phyloP scores from a whole-genome alignment of 2,888 invertebrate genomes.

The Saturnia pavonia region DNA sequence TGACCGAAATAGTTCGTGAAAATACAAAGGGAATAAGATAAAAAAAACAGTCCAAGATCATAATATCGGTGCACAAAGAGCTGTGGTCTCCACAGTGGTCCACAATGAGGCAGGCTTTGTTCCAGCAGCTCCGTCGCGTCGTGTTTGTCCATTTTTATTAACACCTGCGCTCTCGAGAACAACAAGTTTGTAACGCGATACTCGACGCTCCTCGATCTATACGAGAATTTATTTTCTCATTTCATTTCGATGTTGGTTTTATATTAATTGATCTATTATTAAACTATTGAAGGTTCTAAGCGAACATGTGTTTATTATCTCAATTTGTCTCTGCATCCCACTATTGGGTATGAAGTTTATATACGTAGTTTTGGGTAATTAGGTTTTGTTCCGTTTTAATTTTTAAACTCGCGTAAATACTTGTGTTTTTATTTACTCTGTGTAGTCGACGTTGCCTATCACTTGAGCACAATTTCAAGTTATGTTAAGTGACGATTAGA shows the following conservation, averaged over 20 bases:
- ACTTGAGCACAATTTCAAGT: too few species aligned
- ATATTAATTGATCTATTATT: slow-evolving; percentile 7
- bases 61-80: slow-evolving; percentile 48
- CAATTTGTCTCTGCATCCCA: background rate
- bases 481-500: too few species aligned
- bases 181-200: slow-evolving; percentile 62
- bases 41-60: slow-evolving; percentile 36
- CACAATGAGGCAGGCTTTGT: slow-evolving; percentile 29
- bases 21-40: slow-evolving; percentile 16
- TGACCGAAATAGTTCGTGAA: slow-evolving; percentile 34
- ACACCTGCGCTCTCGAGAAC: slow-evolving; percentile 68
- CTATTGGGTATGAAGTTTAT: background rate
- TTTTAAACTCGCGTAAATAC: too few species aligned
- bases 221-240: background rate
- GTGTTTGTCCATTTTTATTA: slow-evolving; percentile 67
- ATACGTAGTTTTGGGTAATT: background rate
- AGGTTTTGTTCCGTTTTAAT: background rate
- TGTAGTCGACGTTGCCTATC: too few species aligned
- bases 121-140: slow-evolving; percentile 16
- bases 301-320: slow-evolving; percentile 6
- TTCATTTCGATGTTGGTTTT: background rate
- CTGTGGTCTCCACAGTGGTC: slow-evolving; percentile 12
- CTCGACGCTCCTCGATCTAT: slow-evolving; percentile 22
- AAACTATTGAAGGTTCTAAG: slow-evolving; percentile 5
- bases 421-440: too few species aligned